These are phyloP conservation scores for Plutella xylostella DNA, from an alignment of 2,888 invertebrate genomes.

Conservation along the genomic window DNA sequence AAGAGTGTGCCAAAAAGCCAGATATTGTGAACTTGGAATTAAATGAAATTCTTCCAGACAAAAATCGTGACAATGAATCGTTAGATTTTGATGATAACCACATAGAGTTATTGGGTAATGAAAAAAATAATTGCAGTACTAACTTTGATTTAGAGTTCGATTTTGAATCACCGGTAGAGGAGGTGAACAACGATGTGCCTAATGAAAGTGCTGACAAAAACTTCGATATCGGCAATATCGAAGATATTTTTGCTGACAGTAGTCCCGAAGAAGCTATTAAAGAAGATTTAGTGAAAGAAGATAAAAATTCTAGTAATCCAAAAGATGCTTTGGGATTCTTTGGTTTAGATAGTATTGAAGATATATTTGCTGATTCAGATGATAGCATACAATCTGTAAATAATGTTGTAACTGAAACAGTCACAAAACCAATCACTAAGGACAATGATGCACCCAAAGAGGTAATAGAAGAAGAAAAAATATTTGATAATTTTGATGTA, in stretches of 20 bases:
- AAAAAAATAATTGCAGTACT: constrained; percentile 11
- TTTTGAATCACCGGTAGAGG: constrained; percentile 17
- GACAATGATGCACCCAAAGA: background rate
- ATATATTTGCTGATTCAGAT: constrained; percentile 53
- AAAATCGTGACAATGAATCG: too few relatives aligned
- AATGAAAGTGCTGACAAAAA: constrained; percentile 27
- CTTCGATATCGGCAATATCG: constrained; percentile 52
- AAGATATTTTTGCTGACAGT: constrained; percentile 46
- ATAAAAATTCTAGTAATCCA: constrained; percentile 22
- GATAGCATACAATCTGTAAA: constrained; percentile 22
- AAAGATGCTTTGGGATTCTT: constrained; percentile 43
- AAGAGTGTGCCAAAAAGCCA: constrained; percentile 26
- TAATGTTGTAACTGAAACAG: constrained; percentile 12
- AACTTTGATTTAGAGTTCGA: constrained; percentile 33
- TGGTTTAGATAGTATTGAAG: constrained; percentile 56
- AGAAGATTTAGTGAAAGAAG: constrained; percentile 10
- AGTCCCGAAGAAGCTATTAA: constrained; percentile 31
- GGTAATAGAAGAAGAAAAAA: too few relatives aligned
- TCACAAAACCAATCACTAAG: too few relatives aligned
- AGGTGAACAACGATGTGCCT: background rate
- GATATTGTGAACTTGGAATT: constrained; percentile 14
- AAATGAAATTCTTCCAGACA: too few relatives aligned
- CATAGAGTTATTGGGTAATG: background rate
- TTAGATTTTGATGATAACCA: background rate
- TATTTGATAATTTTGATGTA: too few relatives aligned